A percentile compares a stretch with the other conserved stretches of the same genome.
Evolutionary conservation across 2,113 vertebrate species (phyloP).

Genomic region (Podarcis cretensis): DNA sequence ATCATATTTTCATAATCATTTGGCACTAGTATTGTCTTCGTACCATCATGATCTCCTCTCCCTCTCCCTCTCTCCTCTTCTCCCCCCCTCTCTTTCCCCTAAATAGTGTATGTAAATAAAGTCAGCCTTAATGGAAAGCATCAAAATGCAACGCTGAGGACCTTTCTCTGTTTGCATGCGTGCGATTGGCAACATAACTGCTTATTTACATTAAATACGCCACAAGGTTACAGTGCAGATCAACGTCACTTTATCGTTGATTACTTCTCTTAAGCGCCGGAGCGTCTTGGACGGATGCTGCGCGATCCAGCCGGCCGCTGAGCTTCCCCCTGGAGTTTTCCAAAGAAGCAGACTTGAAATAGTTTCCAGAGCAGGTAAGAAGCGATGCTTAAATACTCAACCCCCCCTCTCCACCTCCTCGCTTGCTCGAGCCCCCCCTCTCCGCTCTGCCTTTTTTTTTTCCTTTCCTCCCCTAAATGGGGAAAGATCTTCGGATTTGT

Average conservation of each 20-base stretch:
- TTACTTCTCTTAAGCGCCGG: slow-evolving; percentile 96
- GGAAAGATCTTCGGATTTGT: slow-evolving; percentile 45
- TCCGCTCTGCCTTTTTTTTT: neutral
- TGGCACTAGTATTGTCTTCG: slow-evolving; percentile 88
- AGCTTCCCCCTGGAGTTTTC: slow-evolving; percentile 88
- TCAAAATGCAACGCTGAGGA: slow-evolving; percentile 87
- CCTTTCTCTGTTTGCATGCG: slow-evolving; percentile 88
- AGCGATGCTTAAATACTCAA: slow-evolving; percentile 69
- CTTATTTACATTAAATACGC: slow-evolving; percentile 99
- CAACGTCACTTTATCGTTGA: slow-evolving; percentile 99
- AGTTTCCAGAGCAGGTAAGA: slow-evolving; percentile 91
- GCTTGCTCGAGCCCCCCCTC: neutral
- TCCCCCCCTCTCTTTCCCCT: slow-evolving; percentile 59
- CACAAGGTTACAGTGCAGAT: slow-evolving; percentile 99
- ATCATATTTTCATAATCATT: slow-evolving; percentile 95
- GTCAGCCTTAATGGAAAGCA: slow-evolving; percentile 88
- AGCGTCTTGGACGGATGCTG: slow-evolving; percentile 86
- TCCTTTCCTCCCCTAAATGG: neutral
- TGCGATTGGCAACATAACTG: slow-evolving; percentile 97
- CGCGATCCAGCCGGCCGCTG: slow-evolving; percentile 85
- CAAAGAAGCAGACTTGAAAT: slow-evolving; percentile 84
- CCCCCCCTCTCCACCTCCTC: slow-evolving; percentile 39
- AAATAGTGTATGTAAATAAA: slow-evolving; percentile 90
- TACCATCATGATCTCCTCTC: slow-evolving; percentile 80
- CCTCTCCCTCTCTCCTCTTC: too few species aligned